phyloP scores from a whole-genome alignment of 2,888 invertebrate genomes.

The Melangyna quadrimaculata region DNA sequence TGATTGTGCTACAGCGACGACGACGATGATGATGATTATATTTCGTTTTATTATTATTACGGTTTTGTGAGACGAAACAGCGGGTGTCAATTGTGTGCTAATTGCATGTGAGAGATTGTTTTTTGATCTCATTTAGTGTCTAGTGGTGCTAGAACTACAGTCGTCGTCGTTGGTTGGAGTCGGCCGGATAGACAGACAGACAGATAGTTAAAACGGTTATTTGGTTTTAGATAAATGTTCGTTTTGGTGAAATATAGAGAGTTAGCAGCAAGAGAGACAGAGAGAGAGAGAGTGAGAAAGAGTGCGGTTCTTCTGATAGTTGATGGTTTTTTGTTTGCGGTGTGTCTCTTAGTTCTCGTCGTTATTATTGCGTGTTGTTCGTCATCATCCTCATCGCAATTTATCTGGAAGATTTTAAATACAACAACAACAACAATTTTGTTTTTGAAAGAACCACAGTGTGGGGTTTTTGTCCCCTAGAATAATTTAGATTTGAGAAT shows the following conservation, averaged over 20 bases:
- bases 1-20: conserved; percentile 6
- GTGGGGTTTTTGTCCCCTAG: conserved; percentile 41
- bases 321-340: conserved; percentile 3
- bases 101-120: conserved; percentile 74
- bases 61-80: conserved; percentile 70
- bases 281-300: background rate
- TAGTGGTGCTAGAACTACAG: conserved; percentile 48
- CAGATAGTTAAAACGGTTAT: background rate
- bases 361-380: conserved; percentile 14
- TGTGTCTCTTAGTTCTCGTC: background rate
- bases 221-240: conserved; percentile 9
- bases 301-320: background rate
- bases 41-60: conserved; percentile 71
- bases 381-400: conserved; percentile 4
- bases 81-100: conserved; percentile 74
- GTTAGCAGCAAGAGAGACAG: background rate
- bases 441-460: background rate
- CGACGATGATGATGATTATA: conserved; percentile 49
- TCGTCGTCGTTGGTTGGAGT: background rate
- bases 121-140: conserved; percentile 68
- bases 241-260: conserved; percentile 27
- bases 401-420: conserved; percentile 29
- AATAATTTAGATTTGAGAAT: conserved; percentile 5
- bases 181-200: background rate
- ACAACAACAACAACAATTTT: conserved; percentile 6